A percentile compares a stretch with the other conserved stretches of the same genome.
These are phyloP conservation scores for Glaucomys volans DNA, from an alignment of 2,113 vertebrate genomes.

Conservation along the genomic window DNA sequence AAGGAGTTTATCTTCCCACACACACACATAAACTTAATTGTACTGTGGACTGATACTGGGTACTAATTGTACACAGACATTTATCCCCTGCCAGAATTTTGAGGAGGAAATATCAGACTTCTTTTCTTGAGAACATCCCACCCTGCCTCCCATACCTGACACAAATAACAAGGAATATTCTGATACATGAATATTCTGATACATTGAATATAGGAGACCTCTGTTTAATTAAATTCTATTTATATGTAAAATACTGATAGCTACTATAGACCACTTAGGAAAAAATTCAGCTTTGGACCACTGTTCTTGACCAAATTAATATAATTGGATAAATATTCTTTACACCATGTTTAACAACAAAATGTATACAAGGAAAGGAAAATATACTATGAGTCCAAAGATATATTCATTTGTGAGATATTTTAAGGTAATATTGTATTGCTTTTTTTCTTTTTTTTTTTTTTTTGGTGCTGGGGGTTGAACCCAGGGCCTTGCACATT, in stretches of 20 bases:
- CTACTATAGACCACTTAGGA: background rate
- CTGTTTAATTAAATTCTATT: background rate
- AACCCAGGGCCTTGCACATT: background rate
- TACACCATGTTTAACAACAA: background rate
- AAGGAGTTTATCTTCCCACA: background rate
- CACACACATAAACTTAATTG: background rate
- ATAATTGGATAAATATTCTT: background rate
- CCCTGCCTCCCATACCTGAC: background rate
- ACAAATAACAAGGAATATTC: background rate
- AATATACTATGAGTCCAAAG: background rate
- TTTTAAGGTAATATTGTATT: background rate
- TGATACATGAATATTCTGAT: background rate
- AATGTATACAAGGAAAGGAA: background rate
- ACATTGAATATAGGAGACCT: background rate
- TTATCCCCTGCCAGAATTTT: background rate
- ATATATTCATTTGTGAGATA: background rate
- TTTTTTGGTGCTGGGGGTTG: background rate
- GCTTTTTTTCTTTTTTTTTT: background rate
- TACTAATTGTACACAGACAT: background rate
- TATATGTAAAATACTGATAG: background rate
- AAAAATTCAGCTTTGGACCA: background rate
- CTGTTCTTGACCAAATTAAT: background rate
- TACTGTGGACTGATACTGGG: background rate
- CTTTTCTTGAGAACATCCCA: background rate
- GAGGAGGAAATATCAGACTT: slow-evolving; percentile 15